A percentile compares a stretch with the other conserved stretches of the same genome.
Conservation (phyloP, 2,888 invertebrate species). For the Tetragonisca angustula region DNA sequence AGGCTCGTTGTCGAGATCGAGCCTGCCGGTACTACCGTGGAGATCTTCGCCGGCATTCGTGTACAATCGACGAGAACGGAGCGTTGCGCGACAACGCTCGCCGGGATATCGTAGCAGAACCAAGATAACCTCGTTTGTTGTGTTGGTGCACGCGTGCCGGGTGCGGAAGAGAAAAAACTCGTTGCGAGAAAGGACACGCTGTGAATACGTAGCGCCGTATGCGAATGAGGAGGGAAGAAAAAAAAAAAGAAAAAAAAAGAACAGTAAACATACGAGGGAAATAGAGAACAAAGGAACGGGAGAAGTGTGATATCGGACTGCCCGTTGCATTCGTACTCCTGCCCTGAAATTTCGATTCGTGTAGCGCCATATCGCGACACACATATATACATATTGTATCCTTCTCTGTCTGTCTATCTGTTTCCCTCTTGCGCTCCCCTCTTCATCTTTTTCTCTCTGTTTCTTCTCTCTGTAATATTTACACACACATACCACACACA, state of each 20-base stretch:
- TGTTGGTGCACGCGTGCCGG: constrained; percentile 34
- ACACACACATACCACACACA: constrained; percentile 14
- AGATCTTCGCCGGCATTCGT: constrained; percentile 25
- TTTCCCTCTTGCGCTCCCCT: constrained; percentile 13
- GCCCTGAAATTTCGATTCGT: constrained; percentile 51
- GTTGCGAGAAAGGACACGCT: constrained; percentile 8
- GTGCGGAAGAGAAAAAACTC: constrained; percentile 24
- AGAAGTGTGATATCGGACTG: constrained; percentile 49
- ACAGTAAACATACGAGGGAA: constrained; percentile 1
- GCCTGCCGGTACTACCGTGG: background rate
- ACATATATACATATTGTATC: constrained; percentile 51
- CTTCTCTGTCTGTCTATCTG: constrained; percentile 38
- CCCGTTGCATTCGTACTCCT: constrained; percentile 45
- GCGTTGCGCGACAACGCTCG: constrained; percentile 19
- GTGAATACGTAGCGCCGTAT: constrained; percentile 3
- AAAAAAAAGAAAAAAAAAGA: background rate
- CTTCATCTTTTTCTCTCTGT: constrained; percentile 31
- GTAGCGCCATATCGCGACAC: constrained; percentile 59
- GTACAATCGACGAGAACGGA: background rate
- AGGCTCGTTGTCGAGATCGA: background rate
- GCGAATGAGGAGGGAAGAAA: background rate
- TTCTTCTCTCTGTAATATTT: constrained; percentile 43
- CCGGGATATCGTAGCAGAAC: background rate
- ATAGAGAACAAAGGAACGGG: constrained; percentile 37
- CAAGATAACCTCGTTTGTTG: constrained; percentile 25